Percentiles rank a stretch among this genome's conserved stretches.
Evolutionary conservation across 2,888 invertebrate genomes (phyloP).

Genomic region (Drosophila ustulata): DNA sequence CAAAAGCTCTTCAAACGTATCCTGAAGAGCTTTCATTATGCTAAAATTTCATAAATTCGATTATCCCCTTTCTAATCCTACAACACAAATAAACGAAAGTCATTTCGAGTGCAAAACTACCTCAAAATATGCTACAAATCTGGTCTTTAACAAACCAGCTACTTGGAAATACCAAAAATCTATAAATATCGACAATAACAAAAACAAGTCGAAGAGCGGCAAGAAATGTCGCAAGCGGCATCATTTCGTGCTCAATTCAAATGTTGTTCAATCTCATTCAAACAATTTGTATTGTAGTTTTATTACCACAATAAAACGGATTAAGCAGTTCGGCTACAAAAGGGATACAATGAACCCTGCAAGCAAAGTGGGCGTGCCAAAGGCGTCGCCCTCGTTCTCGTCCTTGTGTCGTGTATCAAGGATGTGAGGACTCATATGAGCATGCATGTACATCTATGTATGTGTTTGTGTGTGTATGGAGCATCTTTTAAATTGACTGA

Average conservation of each 20-base stretch:
- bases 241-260: constrained; percentile 76
- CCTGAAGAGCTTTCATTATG: too few relatives aligned
- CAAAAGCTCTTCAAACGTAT: neutral
- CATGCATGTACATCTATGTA: constrained; percentile 18
- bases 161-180: constrained; percentile 24
- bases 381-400: constrained; percentile 40
- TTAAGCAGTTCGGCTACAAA: constrained; percentile 62
- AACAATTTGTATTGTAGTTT: constrained; percentile 81
- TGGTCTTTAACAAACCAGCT: constrained; percentile 8
- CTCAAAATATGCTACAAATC: constrained; percentile 3
- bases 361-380: constrained; percentile 46
- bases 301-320: constrained; percentile 80
- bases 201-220: constrained; percentile 3
- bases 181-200: constrained; percentile 35
- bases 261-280: constrained; percentile 79
- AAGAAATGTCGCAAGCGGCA: constrained; percentile 41
- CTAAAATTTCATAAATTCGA: neutral
- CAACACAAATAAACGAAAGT: neutral
- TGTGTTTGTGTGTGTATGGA: constrained; percentile 27
- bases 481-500: constrained; percentile 73
- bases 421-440: neutral
- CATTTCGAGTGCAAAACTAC: constrained; percentile 7
- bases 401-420: constrained; percentile 12
- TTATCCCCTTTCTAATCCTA: neutral
- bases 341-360: constrained; percentile 73